Conservation (phyloP, 2,113 vertebrate species). For the Poicephalus gulielmi region DNA sequence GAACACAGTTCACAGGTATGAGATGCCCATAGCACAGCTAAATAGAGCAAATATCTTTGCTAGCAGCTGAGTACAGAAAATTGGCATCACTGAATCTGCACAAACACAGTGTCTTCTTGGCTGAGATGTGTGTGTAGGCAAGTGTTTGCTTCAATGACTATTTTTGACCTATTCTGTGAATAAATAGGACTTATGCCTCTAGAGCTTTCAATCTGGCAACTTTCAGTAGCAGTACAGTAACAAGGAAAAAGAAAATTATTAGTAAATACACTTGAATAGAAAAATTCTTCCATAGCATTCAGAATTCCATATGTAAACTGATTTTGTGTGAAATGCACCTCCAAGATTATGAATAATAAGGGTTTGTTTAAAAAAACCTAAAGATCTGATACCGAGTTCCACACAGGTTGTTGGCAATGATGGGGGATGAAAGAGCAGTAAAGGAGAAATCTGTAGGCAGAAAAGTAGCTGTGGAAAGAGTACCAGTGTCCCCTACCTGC, state of each 20-base stretch:
- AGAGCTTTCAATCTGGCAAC: slow-evolving; percentile 32
- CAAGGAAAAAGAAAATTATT: neutral
- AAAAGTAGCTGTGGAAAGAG: neutral
- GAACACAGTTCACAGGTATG: neutral
- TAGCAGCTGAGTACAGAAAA: neutral
- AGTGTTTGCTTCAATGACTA: slow-evolving; percentile 40
- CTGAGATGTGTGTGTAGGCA: neutral
- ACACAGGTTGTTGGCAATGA: neutral
- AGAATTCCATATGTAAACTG: neutral
- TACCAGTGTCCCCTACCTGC: neutral
- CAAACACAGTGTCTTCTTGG: neutral
- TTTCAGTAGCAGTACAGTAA: neutral
- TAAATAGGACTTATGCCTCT: slow-evolving; percentile 36
- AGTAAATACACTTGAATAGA: neutral
- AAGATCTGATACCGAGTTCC: neutral
- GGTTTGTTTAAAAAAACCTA: neutral
- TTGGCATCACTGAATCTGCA: neutral
- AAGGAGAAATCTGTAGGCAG: neutral
- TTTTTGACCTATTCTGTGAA: slow-evolving; percentile 48
- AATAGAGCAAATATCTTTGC: neutral
- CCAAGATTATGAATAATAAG: neutral
- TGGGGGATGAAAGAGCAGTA: neutral
- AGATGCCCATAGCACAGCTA: neutral
- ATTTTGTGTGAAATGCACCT: neutral
- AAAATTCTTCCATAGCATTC: neutral